Evolutionary conservation across 2,113 vertebrate genomes (phyloP).

Genomic region (Phyllostomus hastatus): DNA sequence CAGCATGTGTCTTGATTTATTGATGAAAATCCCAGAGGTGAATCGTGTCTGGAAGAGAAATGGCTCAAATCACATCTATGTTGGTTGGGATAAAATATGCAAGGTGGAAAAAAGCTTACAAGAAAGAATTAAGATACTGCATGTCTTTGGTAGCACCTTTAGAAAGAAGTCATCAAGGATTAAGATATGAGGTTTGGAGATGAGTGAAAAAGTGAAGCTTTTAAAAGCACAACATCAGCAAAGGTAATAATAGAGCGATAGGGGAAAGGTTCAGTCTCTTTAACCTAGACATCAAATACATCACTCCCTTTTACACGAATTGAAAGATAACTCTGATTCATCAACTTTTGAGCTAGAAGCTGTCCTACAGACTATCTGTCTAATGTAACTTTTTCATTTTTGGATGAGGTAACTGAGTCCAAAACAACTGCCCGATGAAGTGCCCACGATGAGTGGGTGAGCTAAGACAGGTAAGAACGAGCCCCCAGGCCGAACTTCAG

Average conservation of each 20-base stretch:
- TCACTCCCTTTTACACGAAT: background rate
- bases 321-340: background rate
- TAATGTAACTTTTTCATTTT: background rate
- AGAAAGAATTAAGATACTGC: background rate
- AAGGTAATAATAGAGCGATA: background rate
- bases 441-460: background rate
- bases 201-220: slow-evolving; percentile 5
- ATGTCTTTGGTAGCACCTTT: background rate
- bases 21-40: slow-evolving; percentile 79
- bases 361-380: background rate
- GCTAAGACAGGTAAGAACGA: background rate
- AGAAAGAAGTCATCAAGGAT: background rate
- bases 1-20: slow-evolving; percentile 82
- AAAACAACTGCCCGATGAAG: too few relatives aligned
- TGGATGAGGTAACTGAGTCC: background rate
- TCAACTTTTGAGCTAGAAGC: background rate
- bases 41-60: slow-evolving; percentile 74
- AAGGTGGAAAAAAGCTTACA: background rate
- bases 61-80: slow-evolving; percentile 6
- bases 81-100: slow-evolving; percentile 45
- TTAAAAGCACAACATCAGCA: background rate
- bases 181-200: background rate
- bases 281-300: background rate
- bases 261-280: background rate
- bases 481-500: background rate